A percentile compares a stretch with the other conserved stretches of the same genome.
phyloP scores from a whole-genome alignment of 1,140 invertebrate species.

The Wasmannia auropunctata region DNA sequence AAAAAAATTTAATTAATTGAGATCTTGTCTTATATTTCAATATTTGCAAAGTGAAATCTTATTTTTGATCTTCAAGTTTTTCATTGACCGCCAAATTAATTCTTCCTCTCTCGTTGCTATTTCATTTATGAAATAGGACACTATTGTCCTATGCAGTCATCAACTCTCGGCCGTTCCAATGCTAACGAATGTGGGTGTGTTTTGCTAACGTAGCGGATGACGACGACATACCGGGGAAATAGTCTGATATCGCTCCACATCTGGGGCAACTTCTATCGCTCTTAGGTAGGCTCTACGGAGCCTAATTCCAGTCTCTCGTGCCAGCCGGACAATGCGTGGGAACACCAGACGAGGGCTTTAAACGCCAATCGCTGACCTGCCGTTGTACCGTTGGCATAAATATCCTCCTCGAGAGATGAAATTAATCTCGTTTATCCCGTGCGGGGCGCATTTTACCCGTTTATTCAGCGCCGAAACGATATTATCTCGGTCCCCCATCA shows the following conservation, averaged over 20 bases:
- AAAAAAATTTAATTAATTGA: not conserved
- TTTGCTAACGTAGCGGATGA: constrained; percentile 63
- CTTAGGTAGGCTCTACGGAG: constrained; percentile 39
- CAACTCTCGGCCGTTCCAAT: constrained; percentile 43
- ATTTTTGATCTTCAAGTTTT: not conserved
- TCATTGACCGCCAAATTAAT: not conserved
- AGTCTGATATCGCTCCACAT: constrained; percentile 54
- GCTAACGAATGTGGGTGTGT: constrained; percentile 40
- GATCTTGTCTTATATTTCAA: not conserved
- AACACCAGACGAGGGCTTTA: constrained; percentile 28
- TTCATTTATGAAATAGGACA: constrained; percentile 21
- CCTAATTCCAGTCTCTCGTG: constrained; percentile 32
- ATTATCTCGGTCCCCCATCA: constrained; percentile 1
- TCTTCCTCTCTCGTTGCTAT: not conserved
- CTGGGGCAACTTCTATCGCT: constrained; percentile 42
- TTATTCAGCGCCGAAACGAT: not conserved
- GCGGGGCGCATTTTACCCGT: not conserved
- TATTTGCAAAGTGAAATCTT: not conserved
- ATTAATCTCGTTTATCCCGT: not conserved
- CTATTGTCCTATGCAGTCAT: not conserved
- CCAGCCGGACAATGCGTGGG: constrained; percentile 51
- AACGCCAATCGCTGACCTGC: constrained; percentile 4
- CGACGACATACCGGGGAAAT: constrained; percentile 46
- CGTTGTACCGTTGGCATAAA: not conserved
- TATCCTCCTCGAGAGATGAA: not conserved